Evolutionary conservation across 2,888 invertebrate species (phyloP), one percentile per base, ranked within the genome.

Genomic region (Sesamia inferens): DNA sequence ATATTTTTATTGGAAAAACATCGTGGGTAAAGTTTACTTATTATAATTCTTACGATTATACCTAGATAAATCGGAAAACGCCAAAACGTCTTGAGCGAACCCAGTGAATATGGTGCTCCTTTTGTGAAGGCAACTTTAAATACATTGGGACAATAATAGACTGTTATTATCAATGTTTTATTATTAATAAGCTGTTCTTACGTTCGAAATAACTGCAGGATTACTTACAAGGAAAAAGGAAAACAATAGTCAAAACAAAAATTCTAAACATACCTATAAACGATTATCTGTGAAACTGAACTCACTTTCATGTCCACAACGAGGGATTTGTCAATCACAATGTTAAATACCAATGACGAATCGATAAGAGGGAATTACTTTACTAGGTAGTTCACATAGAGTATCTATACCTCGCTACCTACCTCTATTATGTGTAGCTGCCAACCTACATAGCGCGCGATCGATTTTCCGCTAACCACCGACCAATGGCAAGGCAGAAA

Each of bases 381-480:
- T 16, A 22, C 6, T 62, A 16, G 5, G 22, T n/a, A 61, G 16
- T 63, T 22, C n/a, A 79, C 58, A 31, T 31, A 24, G 55, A 24
- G 74, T 64, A 70, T 10, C 1, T n/a, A 10, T 55, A 58, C 48
- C 42, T 42, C n/a, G 31, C 57, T 62, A 57, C 64, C 66, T 66
- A 62, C 42, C 68, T 68, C 22, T 31, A 51, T 67, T 66, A 44
- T 39, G 61, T 55, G 63, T 22, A 73, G 70, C 83, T 73, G 76
- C 81, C 86, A 83, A 79, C 81, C 82, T 86, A 85, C 85, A 81
- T 84, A 78, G 62, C 42, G 16, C 16, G 44, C 70, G 78, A 89
- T 89, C 82, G 88, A 90, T 90, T 90, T 88, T 87, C 88, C 83
- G 75, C 69, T 59, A 68, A 62, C 72, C 61, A 44, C 69, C 84